Percentiles rank a stretch among this genome's conserved stretches.
phyloP scores from a whole-genome alignment of 1,140 invertebrate species.

The Hesperophylax magnus region DNA sequence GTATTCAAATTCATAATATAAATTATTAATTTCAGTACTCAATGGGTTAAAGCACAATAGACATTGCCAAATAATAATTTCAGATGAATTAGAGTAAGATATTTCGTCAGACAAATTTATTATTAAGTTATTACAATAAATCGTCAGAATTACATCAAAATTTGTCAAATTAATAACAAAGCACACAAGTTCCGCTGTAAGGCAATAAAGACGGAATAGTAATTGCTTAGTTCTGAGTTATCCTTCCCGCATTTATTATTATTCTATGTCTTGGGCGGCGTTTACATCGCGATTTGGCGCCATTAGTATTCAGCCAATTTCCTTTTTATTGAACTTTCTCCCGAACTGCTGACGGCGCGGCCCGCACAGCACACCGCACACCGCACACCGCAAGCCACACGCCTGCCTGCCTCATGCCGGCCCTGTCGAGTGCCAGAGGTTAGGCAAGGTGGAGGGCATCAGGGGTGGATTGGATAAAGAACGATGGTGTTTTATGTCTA shows the following conservation, averaged over 20 bases:
- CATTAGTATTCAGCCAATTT: slow-evolving; percentile 56
- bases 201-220: neutral
- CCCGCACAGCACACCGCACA: slow-evolving; percentile 16
- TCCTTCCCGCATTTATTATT: slow-evolving; percentile 13
- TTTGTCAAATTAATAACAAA: too few species aligned
- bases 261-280: slow-evolving; percentile 18
- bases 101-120: too few species aligned
- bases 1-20: too few species aligned
- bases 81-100: too few species aligned
- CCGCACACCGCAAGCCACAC: slow-evolving; percentile 29
- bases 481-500: too few species aligned
- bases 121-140: too few species aligned
- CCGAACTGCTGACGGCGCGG: slow-evolving; percentile 46
- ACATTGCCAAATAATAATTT: too few species aligned
- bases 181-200: too few species aligned
- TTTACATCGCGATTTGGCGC: slow-evolving; percentile 35
- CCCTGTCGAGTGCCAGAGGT: neutral
- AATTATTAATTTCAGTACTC: too few species aligned
- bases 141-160: too few species aligned
- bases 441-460: neutral
- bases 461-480: neutral
- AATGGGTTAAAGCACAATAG: too few species aligned
- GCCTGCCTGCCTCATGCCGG: neutral
- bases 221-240: slow-evolving; percentile 12
- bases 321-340: slow-evolving; percentile 55